phyloP scores from a whole-genome alignment of 2,113 vertebrate genomes.

The Caloenas nicobarica region DNA sequence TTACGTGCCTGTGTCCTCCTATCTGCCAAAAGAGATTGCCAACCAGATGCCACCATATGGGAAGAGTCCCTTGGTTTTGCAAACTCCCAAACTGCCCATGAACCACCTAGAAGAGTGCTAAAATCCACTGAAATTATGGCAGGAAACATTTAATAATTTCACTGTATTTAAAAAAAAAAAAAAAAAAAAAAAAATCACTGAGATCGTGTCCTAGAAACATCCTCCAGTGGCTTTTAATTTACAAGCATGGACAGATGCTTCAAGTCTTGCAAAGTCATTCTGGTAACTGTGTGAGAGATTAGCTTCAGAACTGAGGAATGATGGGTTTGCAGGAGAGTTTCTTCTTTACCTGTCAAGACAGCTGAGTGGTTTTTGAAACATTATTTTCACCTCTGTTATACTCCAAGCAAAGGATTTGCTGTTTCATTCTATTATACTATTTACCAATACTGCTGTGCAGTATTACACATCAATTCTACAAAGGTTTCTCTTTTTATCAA shows the following conservation, averaged over 20 bases:
- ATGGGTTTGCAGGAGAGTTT: background rate
- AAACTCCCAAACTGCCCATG: background rate
- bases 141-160: background rate
- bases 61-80: background rate
- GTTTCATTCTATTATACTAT: constrained; percentile 11
- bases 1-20: background rate
- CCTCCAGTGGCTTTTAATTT: background rate
- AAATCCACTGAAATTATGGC: background rate
- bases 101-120: background rate
- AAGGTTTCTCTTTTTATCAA: background rate
- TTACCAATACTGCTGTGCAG: background rate
- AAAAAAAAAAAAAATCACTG: background rate
- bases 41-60: accelerated
- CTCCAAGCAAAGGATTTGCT: constrained; percentile 24
- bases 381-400: constrained; percentile 13
- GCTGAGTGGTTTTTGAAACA: background rate
- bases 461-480: background rate
- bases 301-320: background rate
- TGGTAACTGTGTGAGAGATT: background rate
- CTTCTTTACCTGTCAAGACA: background rate
- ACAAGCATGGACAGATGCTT: background rate
- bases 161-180: background rate
- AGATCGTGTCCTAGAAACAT: background rate
- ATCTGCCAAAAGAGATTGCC: background rate
- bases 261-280: background rate